Evolutionary conservation across 2,113 vertebrate species (phyloP).

Genomic region (Ia io): DNA sequence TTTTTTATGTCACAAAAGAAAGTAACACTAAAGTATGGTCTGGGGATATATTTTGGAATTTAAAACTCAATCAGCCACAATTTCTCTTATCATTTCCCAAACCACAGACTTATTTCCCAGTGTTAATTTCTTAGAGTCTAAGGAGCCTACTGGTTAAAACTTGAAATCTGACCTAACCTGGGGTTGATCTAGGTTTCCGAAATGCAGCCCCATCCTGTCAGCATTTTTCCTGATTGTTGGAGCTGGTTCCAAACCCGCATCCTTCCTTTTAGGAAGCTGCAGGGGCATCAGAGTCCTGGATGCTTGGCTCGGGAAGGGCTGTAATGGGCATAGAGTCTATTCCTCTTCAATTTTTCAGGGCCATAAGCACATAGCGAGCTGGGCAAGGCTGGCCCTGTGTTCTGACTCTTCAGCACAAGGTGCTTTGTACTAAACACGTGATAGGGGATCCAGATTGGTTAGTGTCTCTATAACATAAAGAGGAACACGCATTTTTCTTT

Average conservation of each 20-base stretch:
- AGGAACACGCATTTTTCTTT: not conserved
- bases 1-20: not conserved
- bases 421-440: not conserved
- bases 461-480: not conserved
- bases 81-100: not conserved
- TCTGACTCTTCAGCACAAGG: not conserved
- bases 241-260: not conserved
- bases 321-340: not conserved
- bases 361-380: not conserved
- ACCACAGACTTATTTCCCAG: not conserved
- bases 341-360: too few relatives aligned
- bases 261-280: not conserved
- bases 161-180: not conserved
- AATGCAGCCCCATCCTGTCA: not conserved
- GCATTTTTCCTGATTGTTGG: not conserved
- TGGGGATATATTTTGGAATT: not conserved
- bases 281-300: not conserved
- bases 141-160: not conserved
- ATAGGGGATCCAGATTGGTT: not conserved
- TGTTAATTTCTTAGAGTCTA: not conserved
- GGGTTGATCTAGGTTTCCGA: not conserved
- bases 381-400: not conserved
- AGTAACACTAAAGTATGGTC: not conserved
- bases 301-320: not conserved
- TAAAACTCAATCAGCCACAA: not conserved